Evolutionary conservation across 2,888 invertebrate species (phyloP).

Genomic region (Podotricha telesiphe): DNA sequence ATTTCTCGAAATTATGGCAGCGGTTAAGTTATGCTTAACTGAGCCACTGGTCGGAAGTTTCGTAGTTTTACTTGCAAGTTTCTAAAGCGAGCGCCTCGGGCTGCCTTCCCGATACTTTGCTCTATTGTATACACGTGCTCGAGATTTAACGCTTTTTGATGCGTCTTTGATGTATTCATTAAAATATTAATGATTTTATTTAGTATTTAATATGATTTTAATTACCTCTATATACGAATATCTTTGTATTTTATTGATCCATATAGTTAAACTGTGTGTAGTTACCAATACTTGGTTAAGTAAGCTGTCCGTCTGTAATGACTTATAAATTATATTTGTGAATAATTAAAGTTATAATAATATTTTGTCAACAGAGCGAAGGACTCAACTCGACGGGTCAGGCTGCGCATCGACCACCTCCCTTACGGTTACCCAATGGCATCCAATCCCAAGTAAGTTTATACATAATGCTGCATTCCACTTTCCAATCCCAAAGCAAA

Average conservation of each 20-base stretch:
- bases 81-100: conserved; percentile 31
- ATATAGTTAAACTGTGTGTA: not conserved
- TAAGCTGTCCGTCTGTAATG: not conserved
- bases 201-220: not conserved
- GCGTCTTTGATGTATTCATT: conserved; percentile 25
- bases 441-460: conserved; percentile 70
- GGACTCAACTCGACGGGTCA: conserved; percentile 64
- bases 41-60: conserved; percentile 33
- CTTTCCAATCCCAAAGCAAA: too few species aligned
- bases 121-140: conserved; percentile 34
- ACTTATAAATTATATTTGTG: not conserved
- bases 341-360: not conserved
- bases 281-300: too few species aligned
- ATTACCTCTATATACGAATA: too few species aligned
- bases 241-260: not conserved
- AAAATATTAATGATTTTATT: conserved; percentile 15
- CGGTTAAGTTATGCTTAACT: conserved; percentile 38
- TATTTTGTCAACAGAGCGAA: conserved; percentile 64
- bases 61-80: conserved; percentile 32
- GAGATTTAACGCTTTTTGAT: conserved; percentile 28
- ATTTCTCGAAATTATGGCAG: conserved; percentile 36
- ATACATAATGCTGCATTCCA: not conserved
- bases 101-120: conserved; percentile 30
- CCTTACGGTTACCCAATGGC: conserved; percentile 75
- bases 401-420: conserved; percentile 70